Conservation (phyloP, 2,797 vertebrate species). For the Mus minutoides region DNA sequence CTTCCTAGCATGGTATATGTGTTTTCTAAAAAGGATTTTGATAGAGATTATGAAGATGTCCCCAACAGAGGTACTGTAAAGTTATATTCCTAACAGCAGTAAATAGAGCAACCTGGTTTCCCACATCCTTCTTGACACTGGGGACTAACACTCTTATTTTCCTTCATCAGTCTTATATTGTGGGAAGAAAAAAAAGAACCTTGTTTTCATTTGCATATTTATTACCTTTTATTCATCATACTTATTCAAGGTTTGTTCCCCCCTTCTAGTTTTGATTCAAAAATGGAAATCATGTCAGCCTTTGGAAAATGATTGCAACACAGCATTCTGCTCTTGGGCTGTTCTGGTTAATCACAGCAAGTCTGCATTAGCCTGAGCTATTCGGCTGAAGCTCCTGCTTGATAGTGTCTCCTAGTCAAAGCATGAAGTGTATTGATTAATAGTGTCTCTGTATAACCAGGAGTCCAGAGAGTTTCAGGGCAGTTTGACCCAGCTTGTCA, state of each 20-base stretch:
- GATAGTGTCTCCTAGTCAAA: conserved; percentile 46
- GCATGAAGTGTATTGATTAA: conserved; percentile 25
- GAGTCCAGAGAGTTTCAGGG: conserved; percentile 51
- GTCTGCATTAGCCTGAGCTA: conserved; percentile 26
- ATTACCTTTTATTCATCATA: conserved; percentile 55
- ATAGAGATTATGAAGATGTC: conserved; percentile 27
- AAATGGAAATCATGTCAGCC: conserved; percentile 35
- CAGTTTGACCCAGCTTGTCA: conserved; percentile 40
- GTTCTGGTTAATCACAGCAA: conserved; percentile 20
- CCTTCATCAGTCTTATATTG: conserved; percentile 57
- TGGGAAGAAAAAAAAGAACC: neutral
- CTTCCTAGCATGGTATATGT: conserved; percentile 33
- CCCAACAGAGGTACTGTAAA: conserved; percentile 29
- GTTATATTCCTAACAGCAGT: conserved; percentile 26
- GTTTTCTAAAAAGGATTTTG: conserved; percentile 28
- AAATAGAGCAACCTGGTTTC: neutral
- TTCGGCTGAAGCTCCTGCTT: conserved; percentile 50
- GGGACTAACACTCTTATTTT: conserved; percentile 7
- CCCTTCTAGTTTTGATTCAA: conserved; percentile 1
- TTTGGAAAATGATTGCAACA: conserved; percentile 29
- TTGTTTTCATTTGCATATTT: conserved; percentile 60
- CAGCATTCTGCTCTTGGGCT: neutral
- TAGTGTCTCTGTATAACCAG: neutral
- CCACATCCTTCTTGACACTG: neutral
- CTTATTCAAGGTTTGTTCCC: neutral